A percentile compares a stretch with the other conserved stretches of the same genome.
Evolutionary conservation across 2,888 invertebrate genomes (phyloP).

Genomic region (Calephelis perditalis): DNA sequence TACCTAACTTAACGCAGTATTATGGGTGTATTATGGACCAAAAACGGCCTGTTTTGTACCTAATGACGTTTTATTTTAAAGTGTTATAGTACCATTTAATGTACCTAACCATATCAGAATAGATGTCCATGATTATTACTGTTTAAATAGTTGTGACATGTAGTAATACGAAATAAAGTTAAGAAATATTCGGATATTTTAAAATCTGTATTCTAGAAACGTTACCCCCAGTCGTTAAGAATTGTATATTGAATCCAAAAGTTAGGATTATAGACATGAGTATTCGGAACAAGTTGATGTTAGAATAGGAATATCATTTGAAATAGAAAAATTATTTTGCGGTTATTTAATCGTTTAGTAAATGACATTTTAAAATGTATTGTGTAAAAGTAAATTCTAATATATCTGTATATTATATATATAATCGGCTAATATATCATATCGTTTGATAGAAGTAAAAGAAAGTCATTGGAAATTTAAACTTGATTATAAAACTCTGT

Average conservation of each 20-base stretch:
- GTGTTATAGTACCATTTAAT: conserved; percentile 58
- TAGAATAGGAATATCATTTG: conserved; percentile 2
- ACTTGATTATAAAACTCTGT: too few relatives aligned
- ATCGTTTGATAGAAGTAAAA: too few relatives aligned
- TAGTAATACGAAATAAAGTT: conserved; percentile 12
- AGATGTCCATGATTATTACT: conserved; percentile 34
- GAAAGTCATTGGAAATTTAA: too few relatives aligned
- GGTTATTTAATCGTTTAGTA: neutral
- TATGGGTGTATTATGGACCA: conserved; percentile 46
- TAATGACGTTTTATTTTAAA: conserved; percentile 37
- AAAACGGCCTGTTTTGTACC: conserved; percentile 44
- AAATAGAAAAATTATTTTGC: conserved; percentile 7
- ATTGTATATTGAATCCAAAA: conserved; percentile 4
- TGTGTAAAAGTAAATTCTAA: too few relatives aligned
- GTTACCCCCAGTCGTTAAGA: conserved; percentile 5
- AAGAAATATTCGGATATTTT: conserved; percentile 13
- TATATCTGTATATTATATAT: too few relatives aligned
- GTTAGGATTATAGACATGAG: conserved; percentile 2
- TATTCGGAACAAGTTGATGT: conserved; percentile 10
- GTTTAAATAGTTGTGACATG: conserved; percentile 35
- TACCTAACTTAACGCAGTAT: conserved; percentile 54
- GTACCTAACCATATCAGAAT: conserved; percentile 55
- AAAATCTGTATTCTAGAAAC: conserved; percentile 8
- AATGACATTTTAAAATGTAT: too few relatives aligned
- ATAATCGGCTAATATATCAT: too few relatives aligned